Base-by-base conservation (phyloP, 2,797 vertebrate species). In the Argyrosomus regius region DNA sequence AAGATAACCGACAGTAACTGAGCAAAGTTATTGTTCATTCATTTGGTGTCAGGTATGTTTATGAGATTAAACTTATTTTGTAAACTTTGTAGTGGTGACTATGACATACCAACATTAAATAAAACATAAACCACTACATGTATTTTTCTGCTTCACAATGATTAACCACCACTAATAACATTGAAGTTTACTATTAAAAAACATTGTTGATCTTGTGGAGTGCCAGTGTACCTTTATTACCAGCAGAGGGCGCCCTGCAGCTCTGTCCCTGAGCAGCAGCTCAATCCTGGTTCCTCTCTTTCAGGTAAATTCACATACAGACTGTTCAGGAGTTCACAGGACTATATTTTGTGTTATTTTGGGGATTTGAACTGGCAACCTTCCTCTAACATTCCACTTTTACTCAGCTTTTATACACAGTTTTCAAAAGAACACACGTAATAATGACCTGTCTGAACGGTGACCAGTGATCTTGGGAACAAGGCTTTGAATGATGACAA, bases 191-290 rank as follows among this genome's bases (percentile, higher is more conserved):
- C 20, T 14, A 39, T 3, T 11, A 45, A 13, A 26, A 35, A 14
- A 7, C 41, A 10, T 2, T 22, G 54, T 16, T 45, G 17, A 57
- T 22, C 0, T 1, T 14, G 13, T 39, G 2, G 3, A 9, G 13
- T 50, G 4, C 0, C 26, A 54, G 24, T 56, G 43, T 52, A 22
- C 0, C 20, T 64, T 4, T 9, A 2, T 28, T 28, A 62, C 66
- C 78, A 85, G 65, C 35, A 83, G 82, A 65, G 65, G 75, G 53
- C 2, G 16, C 35, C 61, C 7, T 65, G 16, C 10, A 9, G 7
- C 16, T 17, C 65, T 63, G 13, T 13, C 3, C 11, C 6, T 26
- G 1, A 28, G 20, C 5, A 48, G 7, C 6, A 11, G 1, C 31
- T 6, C 20, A 4, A 8, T 8, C 5, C 17, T 26, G 13, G 1